Conservation (phyloP, 2,888 invertebrate species). For the Brachycybe producta region DNA sequence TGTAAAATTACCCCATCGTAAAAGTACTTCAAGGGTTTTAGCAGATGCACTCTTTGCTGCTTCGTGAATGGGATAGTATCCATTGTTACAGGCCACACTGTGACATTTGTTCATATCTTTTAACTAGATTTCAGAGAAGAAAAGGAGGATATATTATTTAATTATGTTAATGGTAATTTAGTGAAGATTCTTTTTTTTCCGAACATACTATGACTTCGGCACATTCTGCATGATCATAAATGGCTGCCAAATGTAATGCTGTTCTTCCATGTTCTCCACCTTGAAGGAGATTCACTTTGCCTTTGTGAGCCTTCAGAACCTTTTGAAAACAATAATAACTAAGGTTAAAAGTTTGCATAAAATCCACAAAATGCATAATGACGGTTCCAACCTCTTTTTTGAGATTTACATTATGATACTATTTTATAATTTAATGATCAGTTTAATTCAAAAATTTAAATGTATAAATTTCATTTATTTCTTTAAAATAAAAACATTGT, state of each 20-base stretch:
- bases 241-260: constrained; percentile 70
- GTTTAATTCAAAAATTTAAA: no score
- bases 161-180: no score
- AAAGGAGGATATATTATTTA: neutral
- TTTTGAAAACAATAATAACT: constrained; percentile 1
- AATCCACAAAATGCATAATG: neutral
- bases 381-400: no score
- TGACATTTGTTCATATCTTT: constrained; percentile 64
- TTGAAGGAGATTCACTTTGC: constrained; percentile 55
- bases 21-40: constrained; percentile 65
- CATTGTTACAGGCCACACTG: constrained; percentile 67
- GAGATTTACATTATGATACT: no score
- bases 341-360: neutral
- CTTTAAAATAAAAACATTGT: no score
- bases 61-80: constrained; percentile 80
- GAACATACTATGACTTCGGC: constrained; percentile 57
- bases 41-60: constrained; percentile 82
- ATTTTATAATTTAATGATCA: no score
- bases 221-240: constrained; percentile 68
- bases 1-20: constrained; percentile 51
- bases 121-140: constrained; percentile 44
- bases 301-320: constrained; percentile 50
- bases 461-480: no score
- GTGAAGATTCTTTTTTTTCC: no score
- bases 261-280: constrained; percentile 68